phyloP scores from a whole-genome alignment of 2,888 invertebrate species.

The Linyphia triangularis region DNA sequence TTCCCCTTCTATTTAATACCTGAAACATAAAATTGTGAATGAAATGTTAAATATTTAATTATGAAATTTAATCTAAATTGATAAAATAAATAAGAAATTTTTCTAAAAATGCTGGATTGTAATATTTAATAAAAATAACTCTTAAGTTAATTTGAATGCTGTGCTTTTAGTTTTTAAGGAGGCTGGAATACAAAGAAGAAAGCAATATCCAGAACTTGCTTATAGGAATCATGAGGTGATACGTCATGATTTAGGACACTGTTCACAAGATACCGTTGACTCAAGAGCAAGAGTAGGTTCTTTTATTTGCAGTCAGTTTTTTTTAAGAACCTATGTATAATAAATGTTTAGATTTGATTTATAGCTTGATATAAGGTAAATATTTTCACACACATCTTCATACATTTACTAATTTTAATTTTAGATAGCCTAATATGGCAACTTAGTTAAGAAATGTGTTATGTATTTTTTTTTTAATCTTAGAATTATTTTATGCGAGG shows the following conservation, averaged over 20 bases:
- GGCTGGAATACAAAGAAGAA: slow-evolving; percentile 59
- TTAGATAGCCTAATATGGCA: too few species aligned
- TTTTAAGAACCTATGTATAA: neutral
- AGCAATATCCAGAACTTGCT: slow-evolving; percentile 72
- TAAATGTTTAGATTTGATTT: too few species aligned
- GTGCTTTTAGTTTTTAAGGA: slow-evolving; percentile 59
- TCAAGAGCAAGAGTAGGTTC: slow-evolving; percentile 56
- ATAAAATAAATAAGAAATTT: neutral
- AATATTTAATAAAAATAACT: neutral
- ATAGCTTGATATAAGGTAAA: neutral
- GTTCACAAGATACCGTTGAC: slow-evolving; percentile 47
- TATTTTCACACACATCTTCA: neutral
- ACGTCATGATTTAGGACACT: slow-evolving; percentile 56
- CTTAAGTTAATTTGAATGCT: neutral
- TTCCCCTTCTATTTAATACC: too few species aligned
- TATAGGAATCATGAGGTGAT: slow-evolving; percentile 72
- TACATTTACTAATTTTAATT: too few species aligned
- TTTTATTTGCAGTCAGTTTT: neutral
- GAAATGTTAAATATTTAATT: neutral
- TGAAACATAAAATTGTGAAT: too few species aligned
- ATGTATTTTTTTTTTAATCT: too few species aligned
- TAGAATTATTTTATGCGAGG: too few species aligned
- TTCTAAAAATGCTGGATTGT: neutral
- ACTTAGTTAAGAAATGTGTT: too few species aligned
- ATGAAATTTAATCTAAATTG: neutral